Conservation (phyloP, 2,113 vertebrate species). For the Ia io region DNA sequence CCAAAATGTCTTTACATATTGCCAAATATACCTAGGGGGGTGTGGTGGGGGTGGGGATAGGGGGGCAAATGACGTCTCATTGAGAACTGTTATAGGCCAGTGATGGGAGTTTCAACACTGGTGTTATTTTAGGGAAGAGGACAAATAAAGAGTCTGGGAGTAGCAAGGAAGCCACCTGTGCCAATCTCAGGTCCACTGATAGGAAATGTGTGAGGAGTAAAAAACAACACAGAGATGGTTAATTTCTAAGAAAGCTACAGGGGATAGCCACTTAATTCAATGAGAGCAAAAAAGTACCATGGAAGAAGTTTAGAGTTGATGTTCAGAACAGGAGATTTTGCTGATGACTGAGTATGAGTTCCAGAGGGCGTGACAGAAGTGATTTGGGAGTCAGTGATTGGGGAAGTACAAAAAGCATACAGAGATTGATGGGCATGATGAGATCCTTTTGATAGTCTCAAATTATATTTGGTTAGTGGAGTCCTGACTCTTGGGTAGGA, state of each 20-base stretch:
- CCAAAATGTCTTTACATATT: not conserved
- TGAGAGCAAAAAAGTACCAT: not conserved
- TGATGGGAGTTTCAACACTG: not conserved
- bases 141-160: not conserved
- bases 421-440: not conserved
- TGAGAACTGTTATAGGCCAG: not conserved
- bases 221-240: not conserved
- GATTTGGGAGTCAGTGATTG: not conserved
- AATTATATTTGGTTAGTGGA: not conserved
- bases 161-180: not conserved
- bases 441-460: not conserved
- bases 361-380: not conserved
- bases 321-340: conserved; percentile 30
- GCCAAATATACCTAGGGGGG: not conserved
- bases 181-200: not conserved
- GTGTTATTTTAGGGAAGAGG: not conserved
- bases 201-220: not conserved
- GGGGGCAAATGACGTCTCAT: not conserved
- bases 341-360: not conserved
- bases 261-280: not conserved
- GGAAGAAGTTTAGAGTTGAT: not conserved
- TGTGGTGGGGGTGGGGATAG: too few relatives aligned
- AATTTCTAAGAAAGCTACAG: not conserved
- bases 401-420: not conserved
- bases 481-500: not conserved